phyloP scores from a whole-genome alignment of 1,140 invertebrate species.

The Euwallacea fornicatus region DNA sequence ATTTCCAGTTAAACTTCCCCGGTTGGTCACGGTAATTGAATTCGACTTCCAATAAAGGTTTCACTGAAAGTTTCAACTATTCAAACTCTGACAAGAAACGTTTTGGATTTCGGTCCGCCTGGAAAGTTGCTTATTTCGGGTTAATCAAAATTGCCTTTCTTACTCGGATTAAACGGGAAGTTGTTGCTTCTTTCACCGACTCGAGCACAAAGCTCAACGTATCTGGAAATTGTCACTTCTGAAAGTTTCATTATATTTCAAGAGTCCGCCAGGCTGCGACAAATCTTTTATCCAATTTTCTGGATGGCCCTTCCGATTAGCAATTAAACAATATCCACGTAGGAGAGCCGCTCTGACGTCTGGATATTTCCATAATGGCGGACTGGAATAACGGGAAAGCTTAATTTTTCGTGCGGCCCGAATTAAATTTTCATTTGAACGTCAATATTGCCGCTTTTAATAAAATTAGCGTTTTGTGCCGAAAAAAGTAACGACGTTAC shows the following conservation, averaged over 20 bases:
- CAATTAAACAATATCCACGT: constrained; percentile 19
- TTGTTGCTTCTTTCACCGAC: not conserved
- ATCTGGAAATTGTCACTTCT: constrained; percentile 22
- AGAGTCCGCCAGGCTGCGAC: constrained; percentile 19
- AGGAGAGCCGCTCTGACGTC: constrained; percentile 11
- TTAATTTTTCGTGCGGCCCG: constrained; percentile 19
- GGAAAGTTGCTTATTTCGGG: constrained; percentile 18
- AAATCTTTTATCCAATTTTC: constrained; percentile 27
- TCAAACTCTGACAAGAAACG: constrained; percentile 20
- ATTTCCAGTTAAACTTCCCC: constrained; percentile 8
- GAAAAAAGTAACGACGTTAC: constrained; percentile 18
- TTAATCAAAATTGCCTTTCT: constrained; percentile 21
- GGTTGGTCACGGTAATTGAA: constrained; percentile 13
- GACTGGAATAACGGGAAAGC: not conserved
- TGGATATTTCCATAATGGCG: constrained; percentile 17
- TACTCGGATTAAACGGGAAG: constrained; percentile 2
- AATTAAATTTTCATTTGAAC: constrained; percentile 26
- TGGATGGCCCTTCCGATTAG: constrained; percentile 25
- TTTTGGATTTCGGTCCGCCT: constrained; percentile 20
- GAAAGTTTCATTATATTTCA: constrained; percentile 25
- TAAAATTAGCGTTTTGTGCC: constrained; percentile 18
- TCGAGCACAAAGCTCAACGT: not conserved
- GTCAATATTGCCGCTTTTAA: constrained; percentile 26
- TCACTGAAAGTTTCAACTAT: constrained; percentile 18
- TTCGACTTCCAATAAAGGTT: constrained; percentile 21